Conservation (phyloP, 2,113 vertebrate genomes). For the Balaeniceps rex region DNA sequence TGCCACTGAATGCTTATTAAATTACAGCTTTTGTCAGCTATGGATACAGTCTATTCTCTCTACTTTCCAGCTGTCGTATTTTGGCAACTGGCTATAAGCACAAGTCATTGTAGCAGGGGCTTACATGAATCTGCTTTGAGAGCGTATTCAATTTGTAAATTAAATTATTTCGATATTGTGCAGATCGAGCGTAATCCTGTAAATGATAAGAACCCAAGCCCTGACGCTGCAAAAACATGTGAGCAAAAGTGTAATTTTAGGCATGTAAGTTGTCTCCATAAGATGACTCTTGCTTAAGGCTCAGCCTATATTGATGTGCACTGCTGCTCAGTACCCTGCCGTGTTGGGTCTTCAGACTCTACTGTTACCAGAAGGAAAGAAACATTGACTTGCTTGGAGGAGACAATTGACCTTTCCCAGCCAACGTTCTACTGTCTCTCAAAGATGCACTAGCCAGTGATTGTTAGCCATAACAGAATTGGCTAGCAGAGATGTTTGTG, state of each 20-base stretch:
- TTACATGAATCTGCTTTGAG: neutral
- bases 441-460: neutral
- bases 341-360: neutral
- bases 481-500: neutral
- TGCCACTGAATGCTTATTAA: constrained; percentile 1
- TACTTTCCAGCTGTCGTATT: neutral
- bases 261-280: accelerated
- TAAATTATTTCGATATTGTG: neutral
- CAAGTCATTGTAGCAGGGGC: neutral
- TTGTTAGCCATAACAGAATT: neutral
- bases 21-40: constrained; percentile 26
- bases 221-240: neutral
- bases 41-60: neutral
- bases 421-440: neutral
- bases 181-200: neutral
- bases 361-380: neutral
- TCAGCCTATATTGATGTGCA: neutral
- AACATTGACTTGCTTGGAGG: neutral
- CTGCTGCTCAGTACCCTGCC: neutral
- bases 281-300: neutral
- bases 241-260: neutral
- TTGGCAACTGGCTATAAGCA: constrained; percentile 4
- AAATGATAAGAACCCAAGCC: neutral
- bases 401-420: neutral
- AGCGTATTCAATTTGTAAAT: neutral